A percentile compares a stretch with the other conserved stretches of the same genome.
These are phyloP conservation scores for Cecidostiba fungosa DNA, from an alignment of 2,888 invertebrate species.

Conservation along the genomic window DNA sequence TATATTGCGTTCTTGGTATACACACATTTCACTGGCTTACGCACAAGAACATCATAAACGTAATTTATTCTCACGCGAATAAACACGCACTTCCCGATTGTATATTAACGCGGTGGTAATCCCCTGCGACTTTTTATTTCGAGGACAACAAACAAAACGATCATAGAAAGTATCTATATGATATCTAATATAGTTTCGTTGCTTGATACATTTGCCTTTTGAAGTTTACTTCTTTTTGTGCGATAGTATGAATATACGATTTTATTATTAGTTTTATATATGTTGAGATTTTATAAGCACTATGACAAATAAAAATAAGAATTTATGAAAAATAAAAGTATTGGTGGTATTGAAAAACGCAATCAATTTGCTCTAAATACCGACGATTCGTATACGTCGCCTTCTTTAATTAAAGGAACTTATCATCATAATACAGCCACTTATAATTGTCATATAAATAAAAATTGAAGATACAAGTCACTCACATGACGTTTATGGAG, in stretches of 20 bases:
- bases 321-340: not conserved
- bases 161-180: not conserved
- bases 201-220: not conserved
- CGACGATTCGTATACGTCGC: not conserved
- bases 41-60: not conserved
- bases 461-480: not conserved
- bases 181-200: not conserved
- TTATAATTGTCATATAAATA: slow-evolving; percentile 7
- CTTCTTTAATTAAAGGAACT: not conserved
- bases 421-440: slow-evolving; percentile 12
- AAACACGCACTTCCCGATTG: not conserved
- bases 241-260: not conserved
- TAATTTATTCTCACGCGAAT: not conserved
- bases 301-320: too few relatives aligned
- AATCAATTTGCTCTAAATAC: not conserved
- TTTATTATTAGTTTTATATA: too few relatives aligned
- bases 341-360: not conserved
- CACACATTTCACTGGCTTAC: not conserved
- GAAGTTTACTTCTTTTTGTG: not conserved
- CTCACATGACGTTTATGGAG: slow-evolving; percentile 39
- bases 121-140: not conserved
- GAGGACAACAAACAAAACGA: not conserved
- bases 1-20: not conserved
- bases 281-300: too few relatives aligned
- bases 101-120: not conserved